phyloP scores from a whole-genome alignment of 2,113 vertebrate species.

The Ciconia boyciana region DNA sequence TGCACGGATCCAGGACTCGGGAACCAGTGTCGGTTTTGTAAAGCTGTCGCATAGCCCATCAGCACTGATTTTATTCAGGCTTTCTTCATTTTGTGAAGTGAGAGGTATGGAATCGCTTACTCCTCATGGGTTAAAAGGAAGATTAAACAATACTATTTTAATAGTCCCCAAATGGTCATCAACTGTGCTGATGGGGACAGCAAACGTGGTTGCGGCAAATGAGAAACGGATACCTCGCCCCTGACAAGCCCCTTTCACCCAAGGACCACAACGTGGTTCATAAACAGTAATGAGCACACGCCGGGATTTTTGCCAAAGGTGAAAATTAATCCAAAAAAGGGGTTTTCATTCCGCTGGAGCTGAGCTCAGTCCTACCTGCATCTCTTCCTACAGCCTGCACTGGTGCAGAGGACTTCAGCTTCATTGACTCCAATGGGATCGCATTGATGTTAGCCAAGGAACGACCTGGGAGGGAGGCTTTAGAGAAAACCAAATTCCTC shows the following conservation, averaged over 20 bases:
- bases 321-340: not conserved
- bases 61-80: not conserved
- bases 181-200: not conserved
- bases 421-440: not conserved
- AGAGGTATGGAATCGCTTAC: constrained; percentile 6
- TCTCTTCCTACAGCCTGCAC: not conserved
- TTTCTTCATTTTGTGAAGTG: not conserved
- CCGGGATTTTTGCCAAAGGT: not conserved
- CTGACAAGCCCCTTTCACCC: not conserved
- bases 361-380: not conserved
- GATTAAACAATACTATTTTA: not conserved
- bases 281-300: not conserved
- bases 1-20: constrained; percentile 28
- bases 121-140: not conserved
- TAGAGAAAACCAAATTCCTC: not conserved
- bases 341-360: not conserved
- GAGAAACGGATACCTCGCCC: not conserved
- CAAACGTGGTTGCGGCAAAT: not conserved
- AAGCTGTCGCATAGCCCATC: not conserved
- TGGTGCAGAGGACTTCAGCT: not conserved
- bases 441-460: not conserved
- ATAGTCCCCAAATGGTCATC: not conserved
- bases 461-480: not conserved
- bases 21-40: constrained; percentile 6
- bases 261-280: not conserved